Base-by-base conservation (phyloP, 2,797 vertebrate species). In the Sebastes minor region DNA sequence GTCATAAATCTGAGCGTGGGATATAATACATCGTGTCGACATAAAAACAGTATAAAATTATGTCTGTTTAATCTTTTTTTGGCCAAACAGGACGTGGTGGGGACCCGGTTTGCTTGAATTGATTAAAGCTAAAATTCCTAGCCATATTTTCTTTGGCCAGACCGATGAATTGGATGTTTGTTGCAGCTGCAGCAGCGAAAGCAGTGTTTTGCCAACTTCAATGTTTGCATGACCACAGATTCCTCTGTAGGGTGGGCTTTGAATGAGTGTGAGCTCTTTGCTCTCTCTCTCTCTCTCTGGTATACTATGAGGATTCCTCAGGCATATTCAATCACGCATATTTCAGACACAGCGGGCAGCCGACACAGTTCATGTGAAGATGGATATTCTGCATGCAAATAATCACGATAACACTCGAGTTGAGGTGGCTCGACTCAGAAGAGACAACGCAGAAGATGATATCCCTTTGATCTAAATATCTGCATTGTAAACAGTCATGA, bases 131-230 rank as follows among this genome's bases (percentile, higher is more conserved):
- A 80, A 94, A 49, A 95, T 95, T 93, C 93, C 93, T 71, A 71
- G 76, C 64, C 70, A 67, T 93, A 85, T 94, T 95, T 95, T 91
- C 91, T 85, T 88, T 89, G 90, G 93, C 82, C 33, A 3, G 74
- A 32, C 87, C 38, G 53, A 95, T 95, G 93, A 95, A 95, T 94
- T 80, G 86, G 81, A 93, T 91, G 94, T 93, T 92, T 96, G 95
- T 95, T 93, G 82, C 92, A 89, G 93, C 89, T 82, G 82, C 86
- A 78, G 84, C 80, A 77, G 92, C 88, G 84, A 76, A 82, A 60
- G 81, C 52, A 77, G 85, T 85, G 90, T 92, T 91, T 89, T 78
- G 82, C 92, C 90, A 90, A 90, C 89, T 89, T 76, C 86, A 91
- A 91, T 91, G 91, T 94, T 94, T 95, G 90, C 79, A 60, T 69